Evolutionary conservation across 2,113 vertebrate species (phyloP), one percentile per base, ranked within the genome.

Genomic region (Hypocryptadius cinnamomeus): DNA sequence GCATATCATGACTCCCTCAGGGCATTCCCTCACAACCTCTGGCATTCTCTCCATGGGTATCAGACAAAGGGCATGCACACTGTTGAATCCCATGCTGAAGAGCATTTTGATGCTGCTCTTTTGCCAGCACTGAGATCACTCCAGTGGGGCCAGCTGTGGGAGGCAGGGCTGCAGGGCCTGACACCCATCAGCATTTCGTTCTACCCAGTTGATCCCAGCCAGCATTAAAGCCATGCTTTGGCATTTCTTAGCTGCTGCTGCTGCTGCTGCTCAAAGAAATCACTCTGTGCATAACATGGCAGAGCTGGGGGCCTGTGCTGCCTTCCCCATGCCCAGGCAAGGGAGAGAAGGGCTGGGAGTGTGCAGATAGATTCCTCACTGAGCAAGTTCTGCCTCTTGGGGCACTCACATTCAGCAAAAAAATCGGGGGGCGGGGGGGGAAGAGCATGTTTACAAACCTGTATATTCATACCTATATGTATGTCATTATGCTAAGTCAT

Each of bases 161-260:
- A 86, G 54, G 44, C 59, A 53, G 45, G 37, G 39, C 76, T 61
- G 66, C 48, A n/a, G 30, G 31, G 63, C 61, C 74, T 23, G 39
- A 28, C 1, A 11, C 64, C 71, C 18, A 0, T 5, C 44, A 28
- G 40, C 18, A 0, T 28, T 74, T 69, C 0, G 0, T 56, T 71
- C 48, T 15, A 80, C 51, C 22, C 44, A 37, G 25, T 2, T 47
- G 60, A 70, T 57, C 53, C 33, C 53, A 39, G 50, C 7, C 81
- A 57, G 51, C 6, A 7, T 35, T 57, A 33, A 61, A 77, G 42
- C 51, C 44, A 10, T 6, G 21, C 35, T 85, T 45, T 70, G 64
- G 71, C 35, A 59, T 68, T 54, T 79, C 54, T 47, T 59, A 83
- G 60, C 82, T 93, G 85, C 90, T 86, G 66, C 90, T 83, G 60